Evolutionary conservation across 2,888 invertebrate species (phyloP).

Genomic region (Amorpha juglandis): DNA sequence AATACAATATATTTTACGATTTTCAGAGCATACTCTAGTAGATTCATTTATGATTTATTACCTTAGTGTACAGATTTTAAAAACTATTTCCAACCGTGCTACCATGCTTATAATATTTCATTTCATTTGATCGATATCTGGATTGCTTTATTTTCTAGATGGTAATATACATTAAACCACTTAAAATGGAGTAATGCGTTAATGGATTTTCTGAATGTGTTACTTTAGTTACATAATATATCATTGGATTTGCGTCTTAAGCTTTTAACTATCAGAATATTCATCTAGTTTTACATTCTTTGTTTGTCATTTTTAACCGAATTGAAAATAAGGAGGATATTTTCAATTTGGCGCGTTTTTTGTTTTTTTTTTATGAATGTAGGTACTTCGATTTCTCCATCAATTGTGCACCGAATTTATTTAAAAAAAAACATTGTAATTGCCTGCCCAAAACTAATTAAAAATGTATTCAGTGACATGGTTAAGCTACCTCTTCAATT

Average conservation of each 20-base stretch:
- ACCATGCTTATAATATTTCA: too few relatives aligned
- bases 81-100: too few relatives aligned
- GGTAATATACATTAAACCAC: background rate
- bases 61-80: background rate
- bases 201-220: background rate
- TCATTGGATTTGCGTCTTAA: background rate
- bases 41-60: background rate
- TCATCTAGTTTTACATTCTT: background rate
- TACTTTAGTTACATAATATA: too few relatives aligned
- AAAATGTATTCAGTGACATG: background rate
- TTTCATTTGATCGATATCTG: too few relatives aligned
- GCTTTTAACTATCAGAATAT: background rate
- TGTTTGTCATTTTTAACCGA: background rate
- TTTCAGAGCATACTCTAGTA: too few relatives aligned
- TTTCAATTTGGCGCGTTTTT: too few relatives aligned
- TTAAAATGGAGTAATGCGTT: background rate
- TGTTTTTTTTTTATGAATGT: too few relatives aligned
- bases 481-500: background rate
- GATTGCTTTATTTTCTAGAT: background rate
- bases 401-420: too few relatives aligned
- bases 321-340: too few relatives aligned
- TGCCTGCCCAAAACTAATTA: too few relatives aligned
- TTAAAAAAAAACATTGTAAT: too few relatives aligned
- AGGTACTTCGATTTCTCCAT: too few relatives aligned
- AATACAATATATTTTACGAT: background rate